Evolutionary conservation across 2,113 vertebrate species (phyloP).

Genomic region (Petroica traversi): DNA sequence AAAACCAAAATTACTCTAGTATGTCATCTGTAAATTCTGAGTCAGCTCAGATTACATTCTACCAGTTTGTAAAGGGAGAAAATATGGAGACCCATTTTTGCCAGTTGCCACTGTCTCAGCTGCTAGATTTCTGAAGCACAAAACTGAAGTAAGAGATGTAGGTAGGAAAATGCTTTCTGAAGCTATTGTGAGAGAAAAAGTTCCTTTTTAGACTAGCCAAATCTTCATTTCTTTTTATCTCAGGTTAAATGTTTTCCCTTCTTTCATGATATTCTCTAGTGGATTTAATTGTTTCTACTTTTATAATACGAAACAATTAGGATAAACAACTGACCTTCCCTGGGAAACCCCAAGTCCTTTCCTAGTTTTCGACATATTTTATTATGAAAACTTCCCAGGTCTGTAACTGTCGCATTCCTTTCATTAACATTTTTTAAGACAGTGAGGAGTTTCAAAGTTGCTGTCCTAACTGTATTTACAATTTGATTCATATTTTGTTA

Average conservation of each 20-base stretch:
- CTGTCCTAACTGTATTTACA: not conserved
- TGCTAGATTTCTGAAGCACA: not conserved
- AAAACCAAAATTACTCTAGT: not conserved
- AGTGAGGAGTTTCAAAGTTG: not conserved
- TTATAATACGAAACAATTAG: not conserved
- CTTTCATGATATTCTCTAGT: not conserved
- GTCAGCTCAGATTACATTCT: not conserved
- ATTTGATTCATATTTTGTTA: not conserved
- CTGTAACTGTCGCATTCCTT: not conserved
- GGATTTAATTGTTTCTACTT: not conserved
- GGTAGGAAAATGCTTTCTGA: not conserved
- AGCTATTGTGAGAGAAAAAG: not conserved
- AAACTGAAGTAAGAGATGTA: not conserved
- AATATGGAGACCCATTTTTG: no score
- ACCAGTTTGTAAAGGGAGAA: not conserved
- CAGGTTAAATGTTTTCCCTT: not conserved
- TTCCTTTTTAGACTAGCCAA: not conserved
- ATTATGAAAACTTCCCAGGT: not conserved
- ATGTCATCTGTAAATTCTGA: not conserved
- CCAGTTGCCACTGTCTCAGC: not conserved
- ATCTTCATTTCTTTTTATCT: not conserved
- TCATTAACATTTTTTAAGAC: not conserved
- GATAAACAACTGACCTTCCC: not conserved
- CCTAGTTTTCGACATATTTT: not conserved
- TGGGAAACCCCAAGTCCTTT: not conserved